Evolutionary conservation across 2,113 vertebrate genomes (phyloP), one percentile per base, ranked within the genome.

Genomic region (Cervus canadensis): DNA sequence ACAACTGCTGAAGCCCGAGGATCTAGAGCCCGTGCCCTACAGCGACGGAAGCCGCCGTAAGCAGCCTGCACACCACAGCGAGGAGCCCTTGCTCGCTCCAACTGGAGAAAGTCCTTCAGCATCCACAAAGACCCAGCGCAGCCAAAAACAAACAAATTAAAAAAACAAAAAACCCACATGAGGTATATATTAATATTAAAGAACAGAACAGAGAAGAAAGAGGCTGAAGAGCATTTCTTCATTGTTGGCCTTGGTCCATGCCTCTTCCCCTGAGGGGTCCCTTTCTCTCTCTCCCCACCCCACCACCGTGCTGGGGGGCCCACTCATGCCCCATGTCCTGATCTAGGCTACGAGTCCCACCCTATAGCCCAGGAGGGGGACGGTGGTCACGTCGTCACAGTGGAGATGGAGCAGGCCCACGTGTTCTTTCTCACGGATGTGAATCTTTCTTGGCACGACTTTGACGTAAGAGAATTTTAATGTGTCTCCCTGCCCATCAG

Each of bases 41-140:
- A 7, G 36, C 0, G 0, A 43, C 36, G 4, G 71, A 43, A 15
- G 71, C 71, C 71, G 14, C 40, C 3, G 7, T 25, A 26, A 7
- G 36, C 0, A 76, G 71, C 23, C 36, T 76, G 40, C 23, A 4
- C 0, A 2, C 71, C 12, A 4, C 36, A 7, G 2, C 40, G 71
- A 9, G 40, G 0, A 8, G 40, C 25, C 74, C 43, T 76, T 4
- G 25, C 43, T 28, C 13, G 4, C 14, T 16, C 13, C 40, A 28
- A 28, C 43, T 16, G 8, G 71, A 43, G 40, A 78, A 78, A 28
- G 74, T 28, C 74, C 74, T 28, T 4, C 2, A 7, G 74, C 43
- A 16, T 26, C 74, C 40, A 45, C 40, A 28, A 9, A 78, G 74
- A 78, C 74, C 71, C 74, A 28, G 43, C 14, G 0, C 3, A 9